These are phyloP conservation scores for Nothocercus nigrocapillus DNA, from an alignment of 2,113 vertebrate species.

Conservation along the genomic window DNA sequence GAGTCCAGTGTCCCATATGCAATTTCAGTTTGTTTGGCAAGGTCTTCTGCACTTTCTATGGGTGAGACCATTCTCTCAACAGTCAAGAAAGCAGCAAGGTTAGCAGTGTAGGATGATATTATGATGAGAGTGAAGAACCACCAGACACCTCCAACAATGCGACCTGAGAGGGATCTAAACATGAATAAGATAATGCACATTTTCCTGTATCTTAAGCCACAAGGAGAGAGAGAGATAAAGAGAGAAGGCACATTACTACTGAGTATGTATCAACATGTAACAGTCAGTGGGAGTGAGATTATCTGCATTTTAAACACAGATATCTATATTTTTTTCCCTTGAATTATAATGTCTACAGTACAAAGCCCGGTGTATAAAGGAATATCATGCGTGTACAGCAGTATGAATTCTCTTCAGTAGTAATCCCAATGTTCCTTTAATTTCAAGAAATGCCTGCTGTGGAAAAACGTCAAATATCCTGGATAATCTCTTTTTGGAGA, in stretches of 20 bases:
- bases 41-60: conserved; percentile 98
- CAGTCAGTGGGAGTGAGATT: neutral
- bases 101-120: conserved; percentile 99
- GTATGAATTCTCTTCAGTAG: neutral
- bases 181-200: conserved; percentile 74
- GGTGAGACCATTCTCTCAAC: conserved; percentile 99
- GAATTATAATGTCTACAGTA: neutral
- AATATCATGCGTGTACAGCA: neutral
- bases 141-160: conserved; percentile 98
- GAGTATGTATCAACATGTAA: neutral
- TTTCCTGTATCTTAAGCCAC: conserved; percentile 58
- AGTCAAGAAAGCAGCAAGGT: conserved; percentile 98
- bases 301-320: neutral
- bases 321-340: neutral
- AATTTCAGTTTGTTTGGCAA: conserved; percentile 99
- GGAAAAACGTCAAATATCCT: neutral
- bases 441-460: neutral
- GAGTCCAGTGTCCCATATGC: conserved; percentile 98
- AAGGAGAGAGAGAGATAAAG: neutral
- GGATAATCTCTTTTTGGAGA: neutral
- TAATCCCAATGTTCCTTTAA: neutral
- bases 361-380: neutral
- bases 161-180: conserved; percentile 96
- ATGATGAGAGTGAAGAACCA: conserved; percentile 99
- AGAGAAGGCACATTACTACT: conserved; percentile 6